Evolutionary conservation across 1,140 invertebrate genomes (phyloP).

Genomic region (Riptortus pedestris): DNA sequence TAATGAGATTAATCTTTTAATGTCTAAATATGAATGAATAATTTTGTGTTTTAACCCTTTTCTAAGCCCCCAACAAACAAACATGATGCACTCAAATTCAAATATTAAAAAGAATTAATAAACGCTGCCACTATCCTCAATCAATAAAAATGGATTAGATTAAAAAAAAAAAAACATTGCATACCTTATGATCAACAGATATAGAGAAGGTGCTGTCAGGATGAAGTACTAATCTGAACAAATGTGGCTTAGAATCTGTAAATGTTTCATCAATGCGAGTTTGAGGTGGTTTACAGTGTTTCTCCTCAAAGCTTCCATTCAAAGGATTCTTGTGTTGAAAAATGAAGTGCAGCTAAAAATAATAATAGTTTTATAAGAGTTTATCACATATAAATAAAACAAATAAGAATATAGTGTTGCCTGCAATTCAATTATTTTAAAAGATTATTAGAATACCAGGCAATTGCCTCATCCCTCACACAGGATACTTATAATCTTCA

Average conservation of each 20-base stretch:
- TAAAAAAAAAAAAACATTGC: not conserved
- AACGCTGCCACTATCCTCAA: too few species aligned
- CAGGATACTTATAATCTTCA: too few species aligned
- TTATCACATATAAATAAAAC: not conserved
- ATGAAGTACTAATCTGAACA: constrained; percentile 79
- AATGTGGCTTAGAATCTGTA: constrained; percentile 89
- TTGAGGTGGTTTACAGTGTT: constrained; percentile 82
- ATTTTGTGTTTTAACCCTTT: too few species aligned
- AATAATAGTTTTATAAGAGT: constrained; percentile 22
- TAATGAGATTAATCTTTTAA: too few species aligned
- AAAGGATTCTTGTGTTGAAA: constrained; percentile 91
- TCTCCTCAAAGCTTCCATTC: constrained; percentile 79
- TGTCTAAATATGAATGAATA: too few species aligned
- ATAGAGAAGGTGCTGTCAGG: constrained; percentile 78
- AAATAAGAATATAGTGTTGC: not conserved
- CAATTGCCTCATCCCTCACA: too few species aligned
- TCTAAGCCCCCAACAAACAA: too few species aligned
- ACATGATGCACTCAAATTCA: too few species aligned
- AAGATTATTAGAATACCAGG: not conserved
- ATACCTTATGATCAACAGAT: constrained; percentile 55
- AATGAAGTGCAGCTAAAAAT: constrained; percentile 82
- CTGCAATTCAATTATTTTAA: not conserved
- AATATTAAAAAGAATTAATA: too few species aligned
- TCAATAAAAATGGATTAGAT: not conserved
- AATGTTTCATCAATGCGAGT: constrained; percentile 79